A percentile compares a stretch with the other conserved stretches of the same genome.
Evolutionary conservation across 2,888 invertebrate genomes (phyloP).

Genomic region (Colletes collaris): DNA sequence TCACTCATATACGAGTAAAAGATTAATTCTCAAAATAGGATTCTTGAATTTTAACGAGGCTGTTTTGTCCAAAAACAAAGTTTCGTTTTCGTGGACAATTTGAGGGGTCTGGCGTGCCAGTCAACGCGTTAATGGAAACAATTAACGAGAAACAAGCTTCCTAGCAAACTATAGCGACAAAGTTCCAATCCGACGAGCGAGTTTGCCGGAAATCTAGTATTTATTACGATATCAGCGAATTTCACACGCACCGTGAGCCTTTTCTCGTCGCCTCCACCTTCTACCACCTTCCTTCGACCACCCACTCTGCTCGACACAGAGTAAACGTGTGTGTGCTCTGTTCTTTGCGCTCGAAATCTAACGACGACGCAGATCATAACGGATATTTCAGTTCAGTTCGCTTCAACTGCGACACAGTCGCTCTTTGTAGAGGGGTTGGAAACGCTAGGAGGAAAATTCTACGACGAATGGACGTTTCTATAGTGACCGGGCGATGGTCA

Average conservation of each 20-base stretch:
- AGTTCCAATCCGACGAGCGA: neutral
- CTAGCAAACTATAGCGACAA: neutral
- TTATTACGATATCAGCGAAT: constrained; percentile 26
- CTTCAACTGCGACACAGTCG: constrained; percentile 24
- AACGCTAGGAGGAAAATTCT: neutral
- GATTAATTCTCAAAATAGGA: no score
- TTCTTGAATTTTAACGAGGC: no score
- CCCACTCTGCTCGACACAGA: constrained; percentile 1
- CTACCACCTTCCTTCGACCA: constrained; percentile 12
- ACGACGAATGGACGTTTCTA: constrained; percentile 1
- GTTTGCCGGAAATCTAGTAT: constrained; percentile 11
- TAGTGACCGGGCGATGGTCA: neutral
- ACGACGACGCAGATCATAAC: constrained; percentile 44
- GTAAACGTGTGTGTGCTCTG: constrained; percentile 2
- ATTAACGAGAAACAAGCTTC: no score
- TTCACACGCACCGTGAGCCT: constrained; percentile 4
- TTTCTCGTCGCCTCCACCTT: neutral
- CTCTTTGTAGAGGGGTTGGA: constrained; percentile 12
- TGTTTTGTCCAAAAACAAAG: no score
- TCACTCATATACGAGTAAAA: no score
- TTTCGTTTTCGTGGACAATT: no score
- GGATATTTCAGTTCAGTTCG: constrained; percentile 52
- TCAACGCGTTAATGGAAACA: no score
- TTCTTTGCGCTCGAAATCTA: constrained; percentile 1
- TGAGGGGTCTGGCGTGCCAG: no score